Evolutionary conservation across 2,113 vertebrate genomes (phyloP).

Genomic region (Perca fluviatilis): DNA sequence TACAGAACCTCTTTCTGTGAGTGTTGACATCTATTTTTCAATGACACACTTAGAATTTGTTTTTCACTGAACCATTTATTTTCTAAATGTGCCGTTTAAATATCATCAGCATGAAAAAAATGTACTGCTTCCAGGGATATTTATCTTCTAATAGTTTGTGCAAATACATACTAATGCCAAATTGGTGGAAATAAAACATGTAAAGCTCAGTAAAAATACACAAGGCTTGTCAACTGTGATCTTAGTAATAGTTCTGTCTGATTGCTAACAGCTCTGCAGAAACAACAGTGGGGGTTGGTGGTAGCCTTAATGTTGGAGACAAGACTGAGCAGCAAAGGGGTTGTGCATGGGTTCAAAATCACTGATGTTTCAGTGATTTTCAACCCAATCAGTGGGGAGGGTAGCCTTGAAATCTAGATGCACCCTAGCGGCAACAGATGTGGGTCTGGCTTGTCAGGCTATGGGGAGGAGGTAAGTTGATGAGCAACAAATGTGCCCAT

Average conservation of each 20-base stretch:
- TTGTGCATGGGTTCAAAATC: neutral
- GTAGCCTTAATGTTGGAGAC: constrained; percentile 16
- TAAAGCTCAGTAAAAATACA: constrained; percentile 6
- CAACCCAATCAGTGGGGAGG: too few species aligned
- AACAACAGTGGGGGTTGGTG: constrained; percentile 38
- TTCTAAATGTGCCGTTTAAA: neutral
- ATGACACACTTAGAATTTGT: constrained; percentile 10
- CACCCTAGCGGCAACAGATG: too few species aligned
- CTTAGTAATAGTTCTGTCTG: constrained; percentile 33
- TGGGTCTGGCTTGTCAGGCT: too few species aligned
- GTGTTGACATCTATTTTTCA: constrained; percentile 21
- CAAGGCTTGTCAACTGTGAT: neutral
- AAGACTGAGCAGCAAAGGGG: constrained; percentile 20
- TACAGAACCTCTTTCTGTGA: neutral
- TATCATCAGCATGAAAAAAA: constrained; percentile 17
- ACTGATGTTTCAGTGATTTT: too few species aligned
- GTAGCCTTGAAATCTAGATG: too few species aligned
- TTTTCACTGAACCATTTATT: constrained; percentile 6
- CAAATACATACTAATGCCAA: constrained; percentile 14
- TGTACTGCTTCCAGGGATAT: neutral
- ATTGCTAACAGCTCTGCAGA: constrained; percentile 30
- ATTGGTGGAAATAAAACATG: constrained; percentile 8
- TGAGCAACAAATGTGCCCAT: too few species aligned
- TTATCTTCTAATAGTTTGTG: constrained; percentile 20
- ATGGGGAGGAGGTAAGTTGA: too few species aligned